A percentile compares a stretch with the other conserved stretches of the same genome.
Evolutionary conservation across 2,888 invertebrate species (phyloP).

Genomic region (Hyposoter dolosus): DNA sequence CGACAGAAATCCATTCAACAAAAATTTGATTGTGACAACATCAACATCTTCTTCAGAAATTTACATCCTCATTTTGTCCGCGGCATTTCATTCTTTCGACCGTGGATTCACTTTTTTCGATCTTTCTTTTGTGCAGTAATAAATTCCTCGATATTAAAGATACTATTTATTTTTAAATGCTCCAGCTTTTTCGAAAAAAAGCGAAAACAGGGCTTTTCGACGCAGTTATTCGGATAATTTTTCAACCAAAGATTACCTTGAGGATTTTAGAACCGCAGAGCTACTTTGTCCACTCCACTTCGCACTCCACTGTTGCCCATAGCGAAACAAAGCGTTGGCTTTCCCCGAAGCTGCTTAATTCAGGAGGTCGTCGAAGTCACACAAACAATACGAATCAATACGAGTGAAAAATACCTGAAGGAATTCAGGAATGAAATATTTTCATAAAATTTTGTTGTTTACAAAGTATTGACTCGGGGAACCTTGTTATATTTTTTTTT

Average conservation of each 20-base stretch:
- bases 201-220: too few species aligned
- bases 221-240: too few species aligned
- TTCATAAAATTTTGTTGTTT: neutral
- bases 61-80: neutral
- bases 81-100: constrained; percentile 12
- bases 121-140: too few species aligned
- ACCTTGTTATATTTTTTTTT: neutral
- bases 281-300: too few species aligned
- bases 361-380: too few species aligned
- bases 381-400: too few species aligned
- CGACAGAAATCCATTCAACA: neutral
- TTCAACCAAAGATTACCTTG: too few species aligned
- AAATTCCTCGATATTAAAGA: constrained; percentile 7
- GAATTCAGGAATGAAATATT: neutral
- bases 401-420: neutral
- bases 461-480: neutral
- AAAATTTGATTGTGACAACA: neutral
- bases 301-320: too few species aligned
- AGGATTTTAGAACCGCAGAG: too few species aligned
- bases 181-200: neutral
- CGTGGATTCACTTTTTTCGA: too few species aligned
- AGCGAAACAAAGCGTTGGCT: too few species aligned
- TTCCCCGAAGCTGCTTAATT: too few species aligned
- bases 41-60: neutral
- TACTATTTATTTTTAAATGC: constrained; percentile 7